Base-by-base conservation (phyloP, 2,888 invertebrate genomes). In the Nasonovia ribisnigri region DNA sequence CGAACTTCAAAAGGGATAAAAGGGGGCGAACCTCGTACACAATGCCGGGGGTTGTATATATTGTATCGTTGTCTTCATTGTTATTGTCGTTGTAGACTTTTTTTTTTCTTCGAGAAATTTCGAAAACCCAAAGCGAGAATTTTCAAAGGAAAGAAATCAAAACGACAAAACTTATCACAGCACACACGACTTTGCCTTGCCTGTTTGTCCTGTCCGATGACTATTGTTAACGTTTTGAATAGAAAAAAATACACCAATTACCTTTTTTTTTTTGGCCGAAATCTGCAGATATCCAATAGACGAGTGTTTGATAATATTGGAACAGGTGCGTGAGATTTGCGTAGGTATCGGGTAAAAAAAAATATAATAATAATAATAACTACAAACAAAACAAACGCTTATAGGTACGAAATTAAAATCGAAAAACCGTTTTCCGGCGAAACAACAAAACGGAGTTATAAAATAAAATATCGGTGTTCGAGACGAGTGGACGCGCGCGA, bases 401-500 rank as follows among this genome's bases (percentile, higher is more conserved):
- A 54, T 5, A 13, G 8, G 20, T 16, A 11, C 13, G 43, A 46
- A 29, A n/a, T 48, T 1, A 46, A 87, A 87, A 87, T 20, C 46
- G 16, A 51, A 87, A 87, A 88, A 54, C 36, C n/a, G 51, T 77
- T 77, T 77, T 36, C 20, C 77, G 36, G 36, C 36, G 36, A 88
- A 46, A 46, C 46, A 46, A 16, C 24, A 11, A 88, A 88, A 88
- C 51, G 46, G 20, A 48, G 46, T 46, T 46, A 46, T 6, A 13
- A 77, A n/a, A 42, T n/a, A 90, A 89, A 54, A 84, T 57, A 48
- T 42, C 54, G n/a, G 54, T 57, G 57, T 46, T 20, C 26, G 11
- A 43, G n/a, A 89, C 54, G 86, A 48, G 77, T 77, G 54, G 48
- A 86, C 93, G 86, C 11, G 60, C 90, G 60, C 90, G 67, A 67